Conservation (phyloP, 2,888 invertebrate genomes). For the Eristalinus sepulchralis region DNA sequence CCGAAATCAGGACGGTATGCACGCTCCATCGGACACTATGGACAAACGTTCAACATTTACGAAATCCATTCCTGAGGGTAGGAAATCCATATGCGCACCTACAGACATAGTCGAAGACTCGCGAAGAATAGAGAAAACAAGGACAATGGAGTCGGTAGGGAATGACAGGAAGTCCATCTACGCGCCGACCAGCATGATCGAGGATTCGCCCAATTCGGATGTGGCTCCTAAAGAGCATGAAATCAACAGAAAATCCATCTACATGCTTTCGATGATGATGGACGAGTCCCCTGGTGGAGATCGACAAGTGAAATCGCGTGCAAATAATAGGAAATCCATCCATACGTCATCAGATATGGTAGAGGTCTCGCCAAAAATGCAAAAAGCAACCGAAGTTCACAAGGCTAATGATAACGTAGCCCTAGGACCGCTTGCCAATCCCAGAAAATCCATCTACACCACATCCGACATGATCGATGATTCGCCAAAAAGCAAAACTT, state of each 20-base stretch:
- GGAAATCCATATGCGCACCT: neutral
- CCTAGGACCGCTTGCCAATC: neutral
- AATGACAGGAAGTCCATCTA: slow-evolving; percentile 24
- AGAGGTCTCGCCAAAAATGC: neutral
- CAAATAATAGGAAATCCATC: neutral
- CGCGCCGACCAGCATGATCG: slow-evolving; percentile 26
- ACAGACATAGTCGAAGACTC: neutral
- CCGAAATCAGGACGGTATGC: too few relatives aligned
- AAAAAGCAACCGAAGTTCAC: neutral
- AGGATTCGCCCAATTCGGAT: slow-evolving; percentile 23
- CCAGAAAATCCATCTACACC: neutral
- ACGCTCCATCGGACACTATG: too few relatives aligned
- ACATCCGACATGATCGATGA: neutral
- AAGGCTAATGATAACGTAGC: neutral
- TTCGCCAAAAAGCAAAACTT: neutral
- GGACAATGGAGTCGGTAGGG: too few relatives aligned
- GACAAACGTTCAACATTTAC: too few relatives aligned
- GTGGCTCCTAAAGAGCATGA: neutral
- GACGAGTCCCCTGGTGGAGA: neutral
- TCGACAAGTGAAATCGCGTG: too few relatives aligned
- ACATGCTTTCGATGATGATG: neutral
- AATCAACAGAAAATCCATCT: neutral
- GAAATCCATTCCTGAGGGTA: too few relatives aligned
- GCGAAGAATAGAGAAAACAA: neutral
- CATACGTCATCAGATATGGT: neutral